phyloP scores from a whole-genome alignment of 1,140 invertebrate genomes.

The Meloidogyne floridensis region DNA sequence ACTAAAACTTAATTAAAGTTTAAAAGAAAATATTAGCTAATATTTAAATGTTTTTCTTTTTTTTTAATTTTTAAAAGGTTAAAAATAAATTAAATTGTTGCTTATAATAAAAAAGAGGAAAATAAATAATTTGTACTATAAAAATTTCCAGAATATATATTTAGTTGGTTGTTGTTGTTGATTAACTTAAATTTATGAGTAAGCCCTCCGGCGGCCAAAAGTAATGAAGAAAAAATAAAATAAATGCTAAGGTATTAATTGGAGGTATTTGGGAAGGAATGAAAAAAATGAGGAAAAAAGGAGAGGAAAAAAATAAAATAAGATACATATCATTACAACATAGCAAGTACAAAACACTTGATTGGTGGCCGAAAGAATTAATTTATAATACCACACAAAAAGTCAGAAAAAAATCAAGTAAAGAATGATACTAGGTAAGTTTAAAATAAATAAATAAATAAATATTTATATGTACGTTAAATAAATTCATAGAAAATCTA shows the following conservation, averaged over 20 bases:
- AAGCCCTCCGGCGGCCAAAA: conserved; percentile 10
- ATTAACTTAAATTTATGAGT: conserved; percentile 10
- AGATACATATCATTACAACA: no score
- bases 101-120: no score
- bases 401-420: not conserved
- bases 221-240: conserved; percentile 16
- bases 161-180: not conserved
- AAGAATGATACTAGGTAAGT: not conserved
- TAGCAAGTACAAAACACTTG: no score
- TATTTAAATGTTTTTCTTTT: no score
- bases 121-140: not conserved
- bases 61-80: no score
- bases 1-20: no score
- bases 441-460: no score
- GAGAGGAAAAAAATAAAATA: not conserved
- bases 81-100: no score
- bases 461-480: no score
- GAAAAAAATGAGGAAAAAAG: not conserved
- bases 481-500: no score
- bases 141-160: not conserved
- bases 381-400: not conserved
- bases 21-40: no score
- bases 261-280: not conserved
- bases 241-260: not conserved
- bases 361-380: no score